Evolutionary conservation across 2,797 vertebrate species (phyloP), one percentile per base, ranked within the genome.

Genomic region (Rhinoraja longicauda): DNA sequence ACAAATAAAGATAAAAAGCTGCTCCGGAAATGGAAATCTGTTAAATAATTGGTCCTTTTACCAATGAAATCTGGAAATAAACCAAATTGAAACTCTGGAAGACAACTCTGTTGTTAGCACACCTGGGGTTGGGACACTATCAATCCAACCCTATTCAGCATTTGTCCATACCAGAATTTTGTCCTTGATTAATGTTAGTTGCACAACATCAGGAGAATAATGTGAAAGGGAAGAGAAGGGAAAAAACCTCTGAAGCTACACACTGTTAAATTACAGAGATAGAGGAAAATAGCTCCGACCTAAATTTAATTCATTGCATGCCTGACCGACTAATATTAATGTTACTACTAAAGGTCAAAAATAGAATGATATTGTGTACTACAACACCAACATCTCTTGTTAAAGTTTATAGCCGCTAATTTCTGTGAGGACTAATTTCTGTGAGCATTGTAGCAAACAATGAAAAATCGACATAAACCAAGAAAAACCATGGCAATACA

Each of bases 21-120:
- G 84, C 12, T 1, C n/a, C 4, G 17, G 26, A n/a, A 62, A 88
- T 19, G 82, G 0, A 62, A 88, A 26, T 88, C 2, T 67, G 8
- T 5, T 32, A 7, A 36, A 64, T 88, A 88, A 88, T 67, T 67
- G 0, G 17, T 24, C 15, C 2, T 67, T 62, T 88, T n/a, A 88
- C n/a, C 17, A 19, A 62, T 88, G 84, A 17, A 32, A 88, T 32
- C n/a, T 88, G n/a, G 59, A 59, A 88, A 32, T 88, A 88, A 88
- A 88, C 17, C 84, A 88, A 88, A 88, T 10, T 88, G 59, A 88
- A 67, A 62, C 29, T 7, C 9, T 67, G 62, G 19, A 67, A 88
- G 21, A 17, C 59, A 7, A 67, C n/a, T 88, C 84, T 36, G 10
- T n/a, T 67, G 29, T 10, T 36, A 88, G n/a, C 36, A 64, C 62